Evolutionary conservation across 2,888 invertebrate genomes (phyloP), one percentile per base, ranked within the genome.

Genomic region (Uloborus plumipes): DNA sequence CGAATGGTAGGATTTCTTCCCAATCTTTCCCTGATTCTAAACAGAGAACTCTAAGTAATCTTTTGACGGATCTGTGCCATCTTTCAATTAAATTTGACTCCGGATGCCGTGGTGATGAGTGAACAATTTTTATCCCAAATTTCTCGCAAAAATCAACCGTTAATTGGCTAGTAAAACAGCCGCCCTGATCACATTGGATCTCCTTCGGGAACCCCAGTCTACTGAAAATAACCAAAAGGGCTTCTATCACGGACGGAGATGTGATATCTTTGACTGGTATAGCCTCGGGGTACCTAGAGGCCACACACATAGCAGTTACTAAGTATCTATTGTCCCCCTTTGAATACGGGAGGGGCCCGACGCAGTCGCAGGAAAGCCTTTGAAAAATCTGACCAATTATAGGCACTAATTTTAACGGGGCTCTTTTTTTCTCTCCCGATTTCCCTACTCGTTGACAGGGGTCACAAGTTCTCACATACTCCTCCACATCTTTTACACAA

Each of bases 331-430:
- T 65, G 6, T 53, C 72, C 9, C 31, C 58, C 14, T 47, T 0
- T 18, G 66, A 49, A 16, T 22, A 4, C 1, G 61, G 79, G 1
- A 72, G 16, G 0, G 61, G 72, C 11, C 66, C 47, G 22, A 58
- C 58, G 22, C 51, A 51, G 58, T 79, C 79, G 9, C 61, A 6
- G 53, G 66, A 67, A 1, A 79, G 66, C 20, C 53, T 47, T 0
- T 51, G 22, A 58, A 71, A 71, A 13, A 71, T 50, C 58, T 77
- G 70, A 9, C 26, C n/a, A 13, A 77, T 77, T 11, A 77, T 20
- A 0, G 55, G 77, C 26, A 70, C 69, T 15, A 67, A 51, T 18
- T 51, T 70, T 20, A 77, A n/a, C 7, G 50, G 71, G 3, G 50
- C 71, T 20, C 58, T 77, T 15, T 70, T 70, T 20, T 72, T 72